Evolutionary conservation across 1,140 invertebrate genomes (phyloP).

Genomic region (Aphelenchoides fujianensis): DNA sequence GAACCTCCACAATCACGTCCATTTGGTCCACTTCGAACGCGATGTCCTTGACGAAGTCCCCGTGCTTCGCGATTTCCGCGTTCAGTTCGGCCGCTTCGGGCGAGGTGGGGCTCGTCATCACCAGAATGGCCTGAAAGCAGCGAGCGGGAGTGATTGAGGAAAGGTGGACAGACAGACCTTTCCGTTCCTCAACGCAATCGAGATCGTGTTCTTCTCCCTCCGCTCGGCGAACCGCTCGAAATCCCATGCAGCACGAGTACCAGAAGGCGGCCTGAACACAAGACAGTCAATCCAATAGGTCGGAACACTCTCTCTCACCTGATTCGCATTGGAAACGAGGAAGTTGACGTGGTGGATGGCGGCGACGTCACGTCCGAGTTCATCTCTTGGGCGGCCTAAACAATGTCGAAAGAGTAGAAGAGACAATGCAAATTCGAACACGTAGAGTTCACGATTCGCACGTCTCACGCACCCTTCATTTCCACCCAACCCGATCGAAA

Average conservation of each 20-base stretch:
- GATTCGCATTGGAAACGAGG: slow-evolving; percentile 6
- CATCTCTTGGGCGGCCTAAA: no score
- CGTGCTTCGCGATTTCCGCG: slow-evolving; percentile 77
- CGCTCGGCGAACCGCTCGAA: slow-evolving; percentile 83
- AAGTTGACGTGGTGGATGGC: slow-evolving; percentile 7
- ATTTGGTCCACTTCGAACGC: slow-evolving; percentile 90
- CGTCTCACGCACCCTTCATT: no score
- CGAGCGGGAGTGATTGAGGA: slow-evolving; percentile 75
- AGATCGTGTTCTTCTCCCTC: slow-evolving; percentile 81
- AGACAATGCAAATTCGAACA: no score
- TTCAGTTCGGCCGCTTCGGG: slow-evolving; percentile 77
- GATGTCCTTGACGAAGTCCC: slow-evolving; percentile 93
- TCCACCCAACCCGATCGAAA: no score
- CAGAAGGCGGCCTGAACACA: slow-evolving; percentile 80
- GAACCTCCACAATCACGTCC: slow-evolving; percentile 75
- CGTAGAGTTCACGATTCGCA: no score
- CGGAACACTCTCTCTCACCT: neutral
- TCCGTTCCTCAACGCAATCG: slow-evolving; percentile 84
- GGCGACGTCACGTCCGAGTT: neutral
- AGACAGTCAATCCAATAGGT: neutral
- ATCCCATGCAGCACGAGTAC: slow-evolving; percentile 85
- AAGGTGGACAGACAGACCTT: slow-evolving; percentile 75
- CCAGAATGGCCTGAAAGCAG: slow-evolving; percentile 76
- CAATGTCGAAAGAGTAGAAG: no score
- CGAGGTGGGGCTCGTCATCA: slow-evolving; percentile 82